Evolutionary conservation across 2,113 vertebrate genomes (phyloP), one percentile per base, ranked within the genome.

Genomic region (Paramisgurnus dabryanus): DNA sequence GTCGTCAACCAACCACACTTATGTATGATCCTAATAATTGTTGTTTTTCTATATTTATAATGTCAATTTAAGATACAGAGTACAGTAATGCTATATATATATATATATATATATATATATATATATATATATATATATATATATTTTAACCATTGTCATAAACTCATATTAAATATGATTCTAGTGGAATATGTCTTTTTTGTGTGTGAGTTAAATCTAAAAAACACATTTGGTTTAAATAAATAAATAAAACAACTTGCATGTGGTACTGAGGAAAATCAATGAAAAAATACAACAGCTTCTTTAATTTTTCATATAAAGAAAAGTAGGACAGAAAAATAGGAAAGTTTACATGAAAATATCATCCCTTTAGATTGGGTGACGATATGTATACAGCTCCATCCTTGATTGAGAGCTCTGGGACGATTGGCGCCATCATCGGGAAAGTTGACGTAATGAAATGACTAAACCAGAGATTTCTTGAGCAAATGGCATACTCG

Each of bases 381-480:
- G 5, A 73, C 17, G 40, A 45, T 58, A 73, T 58, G 41, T 71
- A 55, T 0, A 75, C 13, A 4, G 34, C 40, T 47, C 47, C 4
- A 8, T 72, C 12, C 18, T 9, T 22, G 55, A 58, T 72, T n/a
- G 13, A 43, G 13, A 60, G 40, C 55, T 55, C 13, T 63, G 9
- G 8, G 22, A 65, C 45, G 34, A 7, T 18, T 73, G 68, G 79
- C 74, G 68, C 67, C 79, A 72, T 40, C 65, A 49, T 55, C 55
- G 64, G 66, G 55, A 74, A 60, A 63, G 53, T 13, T 79, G 64
- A 82, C 70, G 76, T 76, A 79, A 69, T 71, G 50, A 76, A 76
- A 79, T 76, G 45, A 63, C 34, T 57, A 76, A 76, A 58, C 18
- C 76, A 69, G 69, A 84, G 43, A 12, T 79, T 67, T 76, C 18